These are phyloP conservation scores for Drosophila borborema DNA, from an alignment of 2,888 invertebrate genomes.

Conservation along the genomic window DNA sequence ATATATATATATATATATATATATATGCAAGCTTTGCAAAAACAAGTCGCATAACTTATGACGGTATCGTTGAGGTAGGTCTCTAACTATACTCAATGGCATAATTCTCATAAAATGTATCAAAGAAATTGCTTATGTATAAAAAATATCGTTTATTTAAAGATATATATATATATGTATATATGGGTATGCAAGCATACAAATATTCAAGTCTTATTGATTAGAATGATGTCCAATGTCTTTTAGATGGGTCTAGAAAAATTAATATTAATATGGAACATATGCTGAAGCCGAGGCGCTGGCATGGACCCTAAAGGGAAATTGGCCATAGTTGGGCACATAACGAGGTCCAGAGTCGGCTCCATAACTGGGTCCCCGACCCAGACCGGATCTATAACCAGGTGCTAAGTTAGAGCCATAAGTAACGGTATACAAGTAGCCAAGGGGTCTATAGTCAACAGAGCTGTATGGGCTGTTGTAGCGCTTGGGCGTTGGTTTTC, in stretches of 20 bases:
- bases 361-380: too few relatives aligned
- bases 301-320: neutral
- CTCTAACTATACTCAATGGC: neutral
- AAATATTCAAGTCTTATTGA: conserved; percentile 1
- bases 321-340: too few relatives aligned
- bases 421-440: conserved; percentile 12
- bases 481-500: neutral
- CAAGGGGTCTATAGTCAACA: conserved; percentile 10
- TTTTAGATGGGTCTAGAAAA: conserved; percentile 7
- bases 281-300: conserved; percentile 5
- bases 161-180: neutral
- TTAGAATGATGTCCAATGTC: neutral
- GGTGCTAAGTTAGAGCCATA: neutral
- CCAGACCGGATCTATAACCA: neutral
- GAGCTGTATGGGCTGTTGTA: neutral
- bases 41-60: neutral
- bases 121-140: neutral
- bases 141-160: conserved; percentile 2
- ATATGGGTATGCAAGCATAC: neutral
- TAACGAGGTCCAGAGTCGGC: neutral
- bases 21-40: conserved; percentile 5
- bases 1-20: neutral
- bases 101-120: neutral
- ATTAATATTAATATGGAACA: neutral
- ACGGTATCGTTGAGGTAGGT: neutral